Evolutionary conservation across 2,888 invertebrate species (phyloP).

Genomic region (Archips xylosteana): DNA sequence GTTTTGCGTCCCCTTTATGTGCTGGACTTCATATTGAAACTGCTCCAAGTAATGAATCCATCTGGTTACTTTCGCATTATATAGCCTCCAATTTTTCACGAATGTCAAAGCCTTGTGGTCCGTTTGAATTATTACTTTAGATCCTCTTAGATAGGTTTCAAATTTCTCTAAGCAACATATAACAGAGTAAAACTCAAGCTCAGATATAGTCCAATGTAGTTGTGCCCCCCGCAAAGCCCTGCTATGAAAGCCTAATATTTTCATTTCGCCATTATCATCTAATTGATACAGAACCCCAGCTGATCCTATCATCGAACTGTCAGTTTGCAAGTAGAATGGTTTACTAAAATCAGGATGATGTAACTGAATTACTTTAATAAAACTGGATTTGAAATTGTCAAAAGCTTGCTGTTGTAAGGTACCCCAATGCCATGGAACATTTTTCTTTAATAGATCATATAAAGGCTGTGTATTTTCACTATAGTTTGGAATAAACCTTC

Average conservation of each 20-base stretch:
- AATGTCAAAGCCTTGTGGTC: neutral
- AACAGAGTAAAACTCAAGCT: slow-evolving; percentile 47
- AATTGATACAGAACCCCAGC: slow-evolving; percentile 47
- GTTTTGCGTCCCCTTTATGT: neutral
- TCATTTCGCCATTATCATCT: slow-evolving; percentile 32
- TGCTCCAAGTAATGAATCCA: neutral
- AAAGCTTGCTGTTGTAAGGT: slow-evolving; percentile 42
- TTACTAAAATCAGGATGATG: slow-evolving; percentile 41
- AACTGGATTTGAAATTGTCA: slow-evolving; percentile 43
- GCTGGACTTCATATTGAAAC: neutral
- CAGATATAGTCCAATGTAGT: slow-evolving; percentile 47
- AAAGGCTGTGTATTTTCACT: slow-evolving; percentile 41
- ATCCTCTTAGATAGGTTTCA: slow-evolving; percentile 49
- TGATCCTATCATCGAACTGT: slow-evolving; percentile 44
- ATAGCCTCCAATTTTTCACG: neutral
- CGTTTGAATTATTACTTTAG: neutral
- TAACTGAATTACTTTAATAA: slow-evolving; percentile 40
- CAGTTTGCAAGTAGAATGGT: slow-evolving; percentile 47
- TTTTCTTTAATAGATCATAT: slow-evolving; percentile 46
- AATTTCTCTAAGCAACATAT: slow-evolving; percentile 47
- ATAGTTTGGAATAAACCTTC: slow-evolving; percentile 47
- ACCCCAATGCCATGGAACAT: slow-evolving; percentile 42
- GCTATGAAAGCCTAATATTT: slow-evolving; percentile 45
- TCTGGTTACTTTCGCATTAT: neutral
- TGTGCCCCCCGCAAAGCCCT: slow-evolving; percentile 42